Evolutionary conservation across 2,113 vertebrate species (phyloP).

Genomic region (Tautogolabrus adspersus): DNA sequence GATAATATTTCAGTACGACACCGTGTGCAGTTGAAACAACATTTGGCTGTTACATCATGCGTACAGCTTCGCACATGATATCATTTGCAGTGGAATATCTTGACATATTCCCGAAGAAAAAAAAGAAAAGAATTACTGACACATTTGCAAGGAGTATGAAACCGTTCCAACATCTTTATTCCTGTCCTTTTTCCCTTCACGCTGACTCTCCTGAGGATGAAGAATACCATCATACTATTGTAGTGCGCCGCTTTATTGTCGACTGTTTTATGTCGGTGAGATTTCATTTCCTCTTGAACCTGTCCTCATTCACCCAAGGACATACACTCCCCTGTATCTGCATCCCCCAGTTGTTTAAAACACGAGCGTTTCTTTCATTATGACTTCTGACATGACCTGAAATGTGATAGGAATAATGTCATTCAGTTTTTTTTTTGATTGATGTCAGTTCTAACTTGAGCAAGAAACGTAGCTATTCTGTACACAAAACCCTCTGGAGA

Average conservation of each 20-base stretch:
- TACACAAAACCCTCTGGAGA: conserved; percentile 82
- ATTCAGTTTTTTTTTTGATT: conserved; percentile 78
- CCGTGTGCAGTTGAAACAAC: conserved; percentile 35
- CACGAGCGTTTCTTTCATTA: conserved; percentile 84
- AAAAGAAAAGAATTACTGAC: conserved; percentile 47
- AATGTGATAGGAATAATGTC: conserved; percentile 87
- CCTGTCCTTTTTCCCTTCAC: conserved; percentile 69
- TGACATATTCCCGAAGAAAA: conserved; percentile 50
- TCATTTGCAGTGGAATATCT: conserved; percentile 46
- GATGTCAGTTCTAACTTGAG: conserved; percentile 83
- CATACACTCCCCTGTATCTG: conserved; percentile 75
- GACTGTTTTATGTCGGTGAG: conserved; percentile 73
- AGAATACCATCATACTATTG: conserved; percentile 71
- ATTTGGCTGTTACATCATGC: conserved; percentile 45
- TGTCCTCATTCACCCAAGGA: conserved; percentile 82
- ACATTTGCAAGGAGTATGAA: conserved; percentile 61
- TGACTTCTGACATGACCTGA: conserved; percentile 89
- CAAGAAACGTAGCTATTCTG: conserved; percentile 82
- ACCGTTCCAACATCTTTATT: conserved; percentile 69
- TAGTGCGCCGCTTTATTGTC: conserved; percentile 70
- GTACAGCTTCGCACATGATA: conserved; percentile 32
- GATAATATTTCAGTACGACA: conserved; percentile 64
- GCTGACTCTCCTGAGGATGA: conserved; percentile 73
- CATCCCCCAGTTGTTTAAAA: conserved; percentile 86
- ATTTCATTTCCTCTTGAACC: conserved; percentile 77